phyloP scores from a whole-genome alignment of 2,113 vertebrate species.

The Salvelinus sp. region DNA sequence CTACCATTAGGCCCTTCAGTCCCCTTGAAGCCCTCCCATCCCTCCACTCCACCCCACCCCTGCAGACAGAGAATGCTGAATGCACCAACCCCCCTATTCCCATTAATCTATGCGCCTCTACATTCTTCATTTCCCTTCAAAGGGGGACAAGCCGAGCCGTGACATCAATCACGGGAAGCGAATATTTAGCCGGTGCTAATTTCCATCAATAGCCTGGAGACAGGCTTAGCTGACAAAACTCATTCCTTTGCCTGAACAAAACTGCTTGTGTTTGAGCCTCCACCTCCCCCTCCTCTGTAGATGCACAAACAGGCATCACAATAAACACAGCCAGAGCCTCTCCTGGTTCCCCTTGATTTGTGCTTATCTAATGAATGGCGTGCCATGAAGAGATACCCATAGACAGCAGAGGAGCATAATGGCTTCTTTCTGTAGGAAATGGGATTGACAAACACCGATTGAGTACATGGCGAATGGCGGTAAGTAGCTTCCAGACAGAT shows the following conservation, averaged over 20 bases:
- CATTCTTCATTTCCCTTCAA: constrained; percentile 79
- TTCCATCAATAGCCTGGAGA: constrained; percentile 80
- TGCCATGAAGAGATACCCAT: constrained; percentile 69
- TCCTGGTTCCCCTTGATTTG: constrained; percentile 69
- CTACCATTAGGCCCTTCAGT: too few species aligned
- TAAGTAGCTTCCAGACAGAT: constrained; percentile 72
- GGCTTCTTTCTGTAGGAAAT: constrained; percentile 75
- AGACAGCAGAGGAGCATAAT: constrained; percentile 69
- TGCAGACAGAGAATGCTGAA: constrained; percentile 55
- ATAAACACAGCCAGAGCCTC: constrained; percentile 74
- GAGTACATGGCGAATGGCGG: constrained; percentile 51
- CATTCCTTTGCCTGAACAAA: constrained; percentile 75
- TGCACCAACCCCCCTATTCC: constrained; percentile 55
- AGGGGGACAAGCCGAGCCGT: constrained; percentile 75
- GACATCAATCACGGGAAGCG: constrained; percentile 78
- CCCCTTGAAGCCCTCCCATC: constrained; percentile 26
- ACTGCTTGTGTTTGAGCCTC: constrained; percentile 68
- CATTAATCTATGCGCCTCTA: constrained; percentile 72
- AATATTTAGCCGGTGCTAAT: constrained; percentile 79
- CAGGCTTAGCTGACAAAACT: constrained; percentile 80
- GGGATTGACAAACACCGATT: constrained; percentile 73
- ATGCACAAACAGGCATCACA: constrained; percentile 67
- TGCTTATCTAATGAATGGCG: constrained; percentile 75
- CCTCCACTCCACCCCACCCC: constrained; percentile 53
- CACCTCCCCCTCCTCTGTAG: constrained; percentile 53